These are phyloP conservation scores for Sebastes minor DNA, from an alignment of 2,797 vertebrate genomes.

Conservation along the genomic window DNA sequence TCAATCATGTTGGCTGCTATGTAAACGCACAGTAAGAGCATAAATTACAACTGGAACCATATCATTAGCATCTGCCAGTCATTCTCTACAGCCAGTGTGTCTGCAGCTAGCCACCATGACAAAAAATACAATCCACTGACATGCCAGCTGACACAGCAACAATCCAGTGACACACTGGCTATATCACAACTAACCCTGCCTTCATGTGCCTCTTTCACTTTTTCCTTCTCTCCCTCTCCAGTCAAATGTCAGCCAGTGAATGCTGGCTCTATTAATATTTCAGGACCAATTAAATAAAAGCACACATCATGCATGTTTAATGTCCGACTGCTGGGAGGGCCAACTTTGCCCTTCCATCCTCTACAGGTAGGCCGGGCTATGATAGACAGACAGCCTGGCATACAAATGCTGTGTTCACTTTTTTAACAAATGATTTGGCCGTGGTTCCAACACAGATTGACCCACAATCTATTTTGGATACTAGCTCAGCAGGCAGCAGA, in stretches of 20 bases:
- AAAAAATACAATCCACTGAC: constrained; percentile 1
- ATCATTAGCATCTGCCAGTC: constrained; percentile 38
- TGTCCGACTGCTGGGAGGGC: constrained; percentile 61
- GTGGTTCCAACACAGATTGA: background rate
- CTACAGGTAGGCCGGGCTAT: constrained; percentile 42
- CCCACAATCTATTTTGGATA: constrained; percentile 12
- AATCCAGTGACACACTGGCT: constrained; percentile 24
- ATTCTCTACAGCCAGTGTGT: constrained; percentile 14
- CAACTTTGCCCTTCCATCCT: constrained; percentile 59
- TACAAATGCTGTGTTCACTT: constrained; percentile 14
- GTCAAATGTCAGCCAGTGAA: constrained; percentile 79
- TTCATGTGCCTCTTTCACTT: constrained; percentile 14
- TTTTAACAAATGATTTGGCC: background rate
- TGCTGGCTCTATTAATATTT: constrained; percentile 80
- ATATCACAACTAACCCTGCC: constrained; percentile 16
- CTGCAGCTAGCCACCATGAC: background rate
- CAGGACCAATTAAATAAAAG: constrained; percentile 83
- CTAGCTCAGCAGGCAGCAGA: background rate
- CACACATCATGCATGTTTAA: constrained; percentile 82
- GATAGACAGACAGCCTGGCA: constrained; percentile 5
- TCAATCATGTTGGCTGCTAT: constrained; percentile 1
- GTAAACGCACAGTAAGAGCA: background rate
- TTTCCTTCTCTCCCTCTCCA: constrained; percentile 27
- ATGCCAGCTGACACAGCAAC: constrained; percentile 48
- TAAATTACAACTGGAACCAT: constrained; percentile 8